Conservation (phyloP, 2,113 vertebrate species). For the Anser brachyrhynchus region DNA sequence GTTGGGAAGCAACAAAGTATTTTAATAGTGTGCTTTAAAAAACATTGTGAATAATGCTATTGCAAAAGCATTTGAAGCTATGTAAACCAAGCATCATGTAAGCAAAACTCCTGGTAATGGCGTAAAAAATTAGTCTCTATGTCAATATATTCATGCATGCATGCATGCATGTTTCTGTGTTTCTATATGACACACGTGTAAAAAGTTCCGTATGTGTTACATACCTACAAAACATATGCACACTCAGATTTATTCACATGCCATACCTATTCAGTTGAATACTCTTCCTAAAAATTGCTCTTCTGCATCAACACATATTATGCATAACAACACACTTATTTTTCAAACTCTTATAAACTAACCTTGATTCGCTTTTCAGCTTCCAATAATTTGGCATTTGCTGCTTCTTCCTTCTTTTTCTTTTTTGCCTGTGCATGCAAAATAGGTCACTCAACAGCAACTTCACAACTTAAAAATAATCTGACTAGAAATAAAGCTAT, state of each 20-base stretch:
- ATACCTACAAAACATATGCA: not conserved
- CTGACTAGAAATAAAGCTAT: conserved; percentile 72
- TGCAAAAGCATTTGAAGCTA: not conserved
- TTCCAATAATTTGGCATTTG: conserved; percentile 95
- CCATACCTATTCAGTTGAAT: not conserved
- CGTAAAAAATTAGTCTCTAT: not conserved
- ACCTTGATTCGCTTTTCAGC: conserved; percentile 96
- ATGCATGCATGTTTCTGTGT: not conserved
- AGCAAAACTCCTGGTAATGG: not conserved
- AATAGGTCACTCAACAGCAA: conserved; percentile 83
- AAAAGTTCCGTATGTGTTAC: not conserved
- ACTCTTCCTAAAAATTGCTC: not conserved
- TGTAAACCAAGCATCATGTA: not conserved
- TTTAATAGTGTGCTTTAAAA: not conserved
- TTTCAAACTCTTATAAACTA: conserved; percentile 75
- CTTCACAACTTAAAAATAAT: conserved; percentile 70
- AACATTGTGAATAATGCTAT: not conserved
- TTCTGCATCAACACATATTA: not conserved
- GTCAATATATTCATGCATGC: not conserved
- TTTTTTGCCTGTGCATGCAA: conserved; percentile 91
- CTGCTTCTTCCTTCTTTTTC: conserved; percentile 95
- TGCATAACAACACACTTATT: conserved; percentile 2
- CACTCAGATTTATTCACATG: not conserved
- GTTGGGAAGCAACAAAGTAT: not conserved
- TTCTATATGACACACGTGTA: not conserved